phyloP scores from a whole-genome alignment of 2,888 invertebrate genomes.

The Fragum sueziense region DNA sequence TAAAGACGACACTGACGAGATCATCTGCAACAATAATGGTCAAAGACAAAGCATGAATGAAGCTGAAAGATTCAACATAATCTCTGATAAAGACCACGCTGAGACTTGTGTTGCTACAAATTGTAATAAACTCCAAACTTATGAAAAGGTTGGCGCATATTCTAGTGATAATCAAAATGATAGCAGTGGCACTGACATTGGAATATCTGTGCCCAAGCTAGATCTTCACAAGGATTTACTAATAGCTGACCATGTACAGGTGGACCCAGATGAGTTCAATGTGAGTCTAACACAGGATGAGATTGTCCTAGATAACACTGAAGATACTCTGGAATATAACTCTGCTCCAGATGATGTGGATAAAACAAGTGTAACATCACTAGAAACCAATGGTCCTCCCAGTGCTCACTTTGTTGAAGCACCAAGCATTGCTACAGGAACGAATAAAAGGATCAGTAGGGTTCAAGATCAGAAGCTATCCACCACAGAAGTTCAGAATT shows the following conservation, averaged over 20 bases:
- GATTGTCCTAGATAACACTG: not conserved
- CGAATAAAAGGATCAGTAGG: slow-evolving; percentile 8
- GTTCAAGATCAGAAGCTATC: slow-evolving; percentile 37
- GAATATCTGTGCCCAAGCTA: slow-evolving; percentile 38
- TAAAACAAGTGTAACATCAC: not conserved
- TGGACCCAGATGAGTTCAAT: slow-evolving; percentile 48
- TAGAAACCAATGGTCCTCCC: not conserved
- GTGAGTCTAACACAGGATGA: slow-evolving; percentile 42
- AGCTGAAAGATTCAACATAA: too few species aligned
- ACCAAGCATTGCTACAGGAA: not conserved
- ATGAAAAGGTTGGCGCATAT: too few species aligned
- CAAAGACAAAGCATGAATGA: too few species aligned
- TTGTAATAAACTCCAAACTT: too few species aligned
- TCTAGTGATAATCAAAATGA: too few species aligned
- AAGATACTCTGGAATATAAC: not conserved
- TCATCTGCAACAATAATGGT: too few species aligned
- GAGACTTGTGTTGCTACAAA: too few species aligned
- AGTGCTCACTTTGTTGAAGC: not conserved
- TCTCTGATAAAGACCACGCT: too few species aligned
- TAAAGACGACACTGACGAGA: too few species aligned
- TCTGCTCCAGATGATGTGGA: not conserved
- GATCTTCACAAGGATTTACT: slow-evolving; percentile 23
- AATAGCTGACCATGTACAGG: slow-evolving; percentile 1
- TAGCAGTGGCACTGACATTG: slow-evolving; percentile 4
- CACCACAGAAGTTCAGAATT: slow-evolving; percentile 23